Base-by-base conservation (phyloP, 2,888 invertebrate species). In the Hydroisotoma schaefferi region DNA sequence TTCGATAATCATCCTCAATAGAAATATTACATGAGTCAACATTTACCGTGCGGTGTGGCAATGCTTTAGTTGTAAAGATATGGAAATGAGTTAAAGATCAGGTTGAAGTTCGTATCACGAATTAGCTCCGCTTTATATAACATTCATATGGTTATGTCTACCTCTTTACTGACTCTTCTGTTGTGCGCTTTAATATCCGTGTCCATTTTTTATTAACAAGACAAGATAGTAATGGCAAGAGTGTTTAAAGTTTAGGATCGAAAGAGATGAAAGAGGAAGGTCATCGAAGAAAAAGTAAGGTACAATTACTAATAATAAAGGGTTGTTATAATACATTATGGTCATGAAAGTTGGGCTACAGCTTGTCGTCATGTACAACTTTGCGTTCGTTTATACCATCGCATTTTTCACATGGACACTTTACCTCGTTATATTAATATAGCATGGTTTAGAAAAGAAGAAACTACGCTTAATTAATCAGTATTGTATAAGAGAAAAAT, bases 91-190 rank as follows among this genome's bases (percentile, higher is more conserved):
- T 44, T 46, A 58, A 55, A 63, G 62, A 63, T 59, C 62, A 63
- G 62, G 58, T 59, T 63, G 59, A 63, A 47, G 62, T 63, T 55
- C 62, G 56, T 57, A 47, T 57, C 49, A 56, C 59, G 56, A 48
- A 47, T 10, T 46, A 46, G 46, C 46, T 46, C 20, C 6, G 23
- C 46, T 15, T 46, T 40, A 40, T 20, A 15, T 46, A 6, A 12
- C 6, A 4, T 46, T 25, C 15, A 46, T 25, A 33, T 33, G 10
- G 12, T 33, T 12, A 33, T 46, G 3, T 22, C 25, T 25, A 46
- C 15, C 23, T 15, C 12, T 12, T 46, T 25, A 46, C 18, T 46
- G 46, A 22, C 46, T 46, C 25, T 12, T 22, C 25, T 40, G 15
- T 40, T 20, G 15, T 40, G 40, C 20, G 40, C 20, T 18, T 40